These are phyloP conservation scores for Campoplex capitator DNA, from an alignment of 2,888 invertebrate species.

Conservation along the genomic window DNA sequence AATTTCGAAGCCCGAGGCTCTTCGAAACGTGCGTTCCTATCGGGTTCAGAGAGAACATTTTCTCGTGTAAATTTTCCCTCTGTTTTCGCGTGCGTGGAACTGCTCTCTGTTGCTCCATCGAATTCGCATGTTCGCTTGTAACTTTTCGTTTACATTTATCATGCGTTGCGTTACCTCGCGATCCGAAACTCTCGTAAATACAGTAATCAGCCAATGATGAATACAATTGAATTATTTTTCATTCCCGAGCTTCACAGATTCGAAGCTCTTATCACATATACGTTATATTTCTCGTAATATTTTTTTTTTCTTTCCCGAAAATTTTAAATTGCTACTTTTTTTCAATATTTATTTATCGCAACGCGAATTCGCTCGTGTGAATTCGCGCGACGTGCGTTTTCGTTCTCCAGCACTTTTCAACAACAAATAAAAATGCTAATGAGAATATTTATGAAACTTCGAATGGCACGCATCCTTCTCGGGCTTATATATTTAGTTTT, in stretches of 20 bases:
- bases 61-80: conserved; percentile 43
- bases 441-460: conserved; percentile 80
- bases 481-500: conserved; percentile 24
- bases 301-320: not conserved
- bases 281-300: not conserved
- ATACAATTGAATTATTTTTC: conserved; percentile 1
- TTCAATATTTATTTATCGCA: not conserved
- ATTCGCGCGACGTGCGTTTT: conserved; percentile 16
- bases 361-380: not conserved
- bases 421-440: conserved; percentile 83
- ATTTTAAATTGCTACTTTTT: not conserved
- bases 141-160: not conserved
- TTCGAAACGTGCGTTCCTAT: conserved; percentile 68
- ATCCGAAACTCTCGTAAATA: not conserved
- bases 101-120: conserved; percentile 1
- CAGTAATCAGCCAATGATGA: not conserved
- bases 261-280: not conserved
- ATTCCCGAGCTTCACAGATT: not conserved
- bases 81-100: conserved; percentile 7
- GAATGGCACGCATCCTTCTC: conserved; percentile 80
- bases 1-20: conserved; percentile 71
- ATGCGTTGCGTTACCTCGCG: not conserved
- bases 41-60: conserved; percentile 19
- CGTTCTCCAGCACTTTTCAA: conserved; percentile 70
- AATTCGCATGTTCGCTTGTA: conserved; percentile 36